A percentile compares a stretch with the other conserved stretches of the same genome.
These are phyloP conservation scores for Drosophila subpulchrella DNA, from an alignment of 1,140 invertebrate species.

Conservation along the genomic window DNA sequence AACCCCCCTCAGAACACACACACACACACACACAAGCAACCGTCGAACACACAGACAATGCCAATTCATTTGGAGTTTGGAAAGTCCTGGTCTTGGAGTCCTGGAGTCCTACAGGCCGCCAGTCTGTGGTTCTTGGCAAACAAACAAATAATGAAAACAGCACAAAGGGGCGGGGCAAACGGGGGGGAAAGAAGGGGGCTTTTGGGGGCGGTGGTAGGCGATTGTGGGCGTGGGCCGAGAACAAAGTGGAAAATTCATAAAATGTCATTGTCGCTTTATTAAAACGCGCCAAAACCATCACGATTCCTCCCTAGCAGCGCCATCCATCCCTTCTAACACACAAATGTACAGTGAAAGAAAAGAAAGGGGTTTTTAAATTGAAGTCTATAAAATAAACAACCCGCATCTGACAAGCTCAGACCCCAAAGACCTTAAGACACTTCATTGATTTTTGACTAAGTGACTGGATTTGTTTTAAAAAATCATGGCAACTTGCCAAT, in stretches of 20 bases:
- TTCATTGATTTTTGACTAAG: too few species aligned
- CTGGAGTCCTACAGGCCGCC: conserved; percentile 23
- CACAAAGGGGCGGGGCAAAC: neutral
- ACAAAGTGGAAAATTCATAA: conserved; percentile 82
- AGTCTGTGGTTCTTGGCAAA: conserved; percentile 67
- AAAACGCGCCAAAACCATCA: conserved; percentile 76
- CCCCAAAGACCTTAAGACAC: too few species aligned
- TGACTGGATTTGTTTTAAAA: too few species aligned
- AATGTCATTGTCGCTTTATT: conserved; percentile 82
- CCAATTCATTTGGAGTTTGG: conserved; percentile 66
- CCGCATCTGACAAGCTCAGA: too few species aligned
- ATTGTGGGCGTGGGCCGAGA: conserved; percentile 57
- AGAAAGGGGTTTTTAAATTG: neutral
- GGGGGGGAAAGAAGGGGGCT: neutral
- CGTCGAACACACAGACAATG: conserved; percentile 42
- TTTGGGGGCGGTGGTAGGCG: neutral
- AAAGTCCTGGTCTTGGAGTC: conserved; percentile 10
- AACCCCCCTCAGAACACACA: neutral
- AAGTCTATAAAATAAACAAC: too few species aligned
- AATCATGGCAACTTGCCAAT: too few species aligned
- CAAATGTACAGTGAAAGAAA: conserved; percentile 31
- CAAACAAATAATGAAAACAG: conserved; percentile 77
- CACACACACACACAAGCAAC: conserved; percentile 6
- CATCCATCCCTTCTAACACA: conserved; percentile 39
- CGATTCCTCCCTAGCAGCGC: conserved; percentile 34